Evolutionary conservation across 2,888 invertebrate genomes (phyloP).

Genomic region (Acronicta aceris): DNA sequence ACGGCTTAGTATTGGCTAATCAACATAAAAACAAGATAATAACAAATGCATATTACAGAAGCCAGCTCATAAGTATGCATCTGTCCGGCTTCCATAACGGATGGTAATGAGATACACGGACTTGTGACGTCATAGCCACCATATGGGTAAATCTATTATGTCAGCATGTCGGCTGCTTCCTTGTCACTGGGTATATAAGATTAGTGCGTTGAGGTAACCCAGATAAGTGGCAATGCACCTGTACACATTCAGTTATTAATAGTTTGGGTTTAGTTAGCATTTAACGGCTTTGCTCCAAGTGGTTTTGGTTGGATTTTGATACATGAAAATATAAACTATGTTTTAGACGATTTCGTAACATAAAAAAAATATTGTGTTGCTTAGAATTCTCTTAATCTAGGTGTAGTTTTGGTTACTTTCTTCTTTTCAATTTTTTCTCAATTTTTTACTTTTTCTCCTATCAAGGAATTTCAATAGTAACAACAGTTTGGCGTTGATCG

Average conservation of each 20-base stretch:
- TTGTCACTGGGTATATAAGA: constrained; percentile 54
- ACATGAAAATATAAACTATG: background rate
- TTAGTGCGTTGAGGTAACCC: constrained; percentile 47
- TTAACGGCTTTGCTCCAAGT: constrained; percentile 10
- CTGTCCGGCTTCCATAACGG: constrained; percentile 66
- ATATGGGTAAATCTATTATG: constrained; percentile 66
- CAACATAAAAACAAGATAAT: constrained; percentile 41
- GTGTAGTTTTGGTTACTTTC: background rate
- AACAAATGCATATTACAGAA: constrained; percentile 47
- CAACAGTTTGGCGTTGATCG: no score
- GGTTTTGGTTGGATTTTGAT: constrained; percentile 6
- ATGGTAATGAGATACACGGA: constrained; percentile 54
- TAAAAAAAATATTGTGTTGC: no score
- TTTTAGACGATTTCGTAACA: no score
- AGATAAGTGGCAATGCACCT: constrained; percentile 43
- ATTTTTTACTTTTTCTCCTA: background rate
- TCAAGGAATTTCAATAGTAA: background rate
- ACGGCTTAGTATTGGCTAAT: background rate
- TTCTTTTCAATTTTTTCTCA: background rate
- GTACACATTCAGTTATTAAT: constrained; percentile 43
- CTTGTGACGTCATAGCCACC: constrained; percentile 50
- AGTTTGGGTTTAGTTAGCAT: constrained; percentile 16
- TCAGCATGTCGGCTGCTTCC: constrained; percentile 53
- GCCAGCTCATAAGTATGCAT: constrained; percentile 53
- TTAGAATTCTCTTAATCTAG: no score